A percentile compares a stretch with the other conserved stretches of the same genome.
Evolutionary conservation across 2,888 invertebrate species (phyloP).

Genomic region (Brachypalpus laphriformis): DNA sequence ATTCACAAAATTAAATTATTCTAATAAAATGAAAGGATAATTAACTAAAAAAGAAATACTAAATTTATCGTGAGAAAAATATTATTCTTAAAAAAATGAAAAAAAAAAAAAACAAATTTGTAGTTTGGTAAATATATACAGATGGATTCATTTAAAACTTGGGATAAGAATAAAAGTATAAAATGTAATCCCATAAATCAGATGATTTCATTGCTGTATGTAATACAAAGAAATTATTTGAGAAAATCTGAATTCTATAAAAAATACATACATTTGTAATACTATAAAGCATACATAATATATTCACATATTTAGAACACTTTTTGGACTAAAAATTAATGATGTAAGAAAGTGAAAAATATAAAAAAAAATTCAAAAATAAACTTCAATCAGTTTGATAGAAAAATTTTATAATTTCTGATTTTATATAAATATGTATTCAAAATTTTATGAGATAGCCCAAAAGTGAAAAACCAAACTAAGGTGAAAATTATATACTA

Average conservation of each 20-base stretch:
- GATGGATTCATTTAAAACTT: slow-evolving; percentile 50
- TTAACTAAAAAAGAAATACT: slow-evolving; percentile 34
- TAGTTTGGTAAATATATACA: slow-evolving; percentile 73
- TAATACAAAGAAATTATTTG: slow-evolving; percentile 75
- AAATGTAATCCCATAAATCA: slow-evolving; percentile 12
- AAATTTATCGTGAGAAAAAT: slow-evolving; percentile 55
- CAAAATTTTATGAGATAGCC: slow-evolving; percentile 68
- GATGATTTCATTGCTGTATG: slow-evolving; percentile 73
- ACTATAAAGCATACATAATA: slow-evolving; percentile 51
- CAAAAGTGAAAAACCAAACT: slow-evolving; percentile 47
- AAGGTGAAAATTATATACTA: slow-evolving; percentile 71
- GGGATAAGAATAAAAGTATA: slow-evolving; percentile 18
- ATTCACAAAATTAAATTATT: slow-evolving; percentile 77
- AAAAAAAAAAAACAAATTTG: slow-evolving; percentile 56
- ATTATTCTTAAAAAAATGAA: slow-evolving; percentile 57
- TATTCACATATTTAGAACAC: slow-evolving; percentile 73
- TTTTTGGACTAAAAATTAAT: slow-evolving; percentile 53
- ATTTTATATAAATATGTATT: slow-evolving; percentile 61
- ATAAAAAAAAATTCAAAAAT: slow-evolving; percentile 36
- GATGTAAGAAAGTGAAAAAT: slow-evolving; percentile 33
- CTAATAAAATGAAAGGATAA: slow-evolving; percentile 34
- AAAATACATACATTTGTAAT: slow-evolving; percentile 51
- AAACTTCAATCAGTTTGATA: slow-evolving; percentile 61
- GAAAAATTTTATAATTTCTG: slow-evolving; percentile 71
- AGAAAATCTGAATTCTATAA: slow-evolving; percentile 63